Conservation (phyloP, 2,797 vertebrate genomes). For the Enteromius treurensis region DNA sequence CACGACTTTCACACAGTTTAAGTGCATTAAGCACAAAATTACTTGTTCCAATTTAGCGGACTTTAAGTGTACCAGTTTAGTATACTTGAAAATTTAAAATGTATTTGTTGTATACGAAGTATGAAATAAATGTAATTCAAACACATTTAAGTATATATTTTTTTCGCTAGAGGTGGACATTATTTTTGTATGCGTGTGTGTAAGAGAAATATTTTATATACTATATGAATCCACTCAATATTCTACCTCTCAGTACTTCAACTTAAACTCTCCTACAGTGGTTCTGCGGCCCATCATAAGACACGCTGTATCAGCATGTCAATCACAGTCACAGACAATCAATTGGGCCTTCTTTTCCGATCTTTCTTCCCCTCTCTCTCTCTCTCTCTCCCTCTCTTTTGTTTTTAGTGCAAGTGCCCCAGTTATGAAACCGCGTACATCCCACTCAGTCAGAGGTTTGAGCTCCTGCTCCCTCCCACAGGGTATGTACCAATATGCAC, state of each 20-base stretch:
- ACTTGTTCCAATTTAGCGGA: too few relatives aligned
- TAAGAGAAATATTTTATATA: neutral
- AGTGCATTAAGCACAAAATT: too few relatives aligned
- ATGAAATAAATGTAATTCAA: too few relatives aligned
- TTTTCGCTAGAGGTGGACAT: neutral
- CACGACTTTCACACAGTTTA: too few relatives aligned
- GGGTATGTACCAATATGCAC: conserved; percentile 86
- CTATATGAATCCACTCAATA: neutral
- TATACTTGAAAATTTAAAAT: too few relatives aligned
- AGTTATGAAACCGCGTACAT: conserved; percentile 86
- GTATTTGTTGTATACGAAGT: too few relatives aligned
- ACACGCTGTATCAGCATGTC: neutral
- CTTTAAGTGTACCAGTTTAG: too few relatives aligned
- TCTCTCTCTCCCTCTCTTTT: conserved; percentile 64
- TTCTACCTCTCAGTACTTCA: neutral
- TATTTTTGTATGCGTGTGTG: neutral
- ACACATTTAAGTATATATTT: too few relatives aligned
- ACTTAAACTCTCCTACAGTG: neutral
- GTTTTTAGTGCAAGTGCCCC: conserved; percentile 79
- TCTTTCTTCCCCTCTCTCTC: neutral
- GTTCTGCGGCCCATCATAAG: conserved; percentile 1
- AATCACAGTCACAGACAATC: conserved; percentile 61
- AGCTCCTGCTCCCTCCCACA: conserved; percentile 82
- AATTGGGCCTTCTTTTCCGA: conserved; percentile 71
- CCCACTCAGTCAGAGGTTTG: conserved; percentile 80